These are phyloP conservation scores for Pissodes strobi DNA, from an alignment of 1,140 invertebrate species.

Conservation along the genomic window DNA sequence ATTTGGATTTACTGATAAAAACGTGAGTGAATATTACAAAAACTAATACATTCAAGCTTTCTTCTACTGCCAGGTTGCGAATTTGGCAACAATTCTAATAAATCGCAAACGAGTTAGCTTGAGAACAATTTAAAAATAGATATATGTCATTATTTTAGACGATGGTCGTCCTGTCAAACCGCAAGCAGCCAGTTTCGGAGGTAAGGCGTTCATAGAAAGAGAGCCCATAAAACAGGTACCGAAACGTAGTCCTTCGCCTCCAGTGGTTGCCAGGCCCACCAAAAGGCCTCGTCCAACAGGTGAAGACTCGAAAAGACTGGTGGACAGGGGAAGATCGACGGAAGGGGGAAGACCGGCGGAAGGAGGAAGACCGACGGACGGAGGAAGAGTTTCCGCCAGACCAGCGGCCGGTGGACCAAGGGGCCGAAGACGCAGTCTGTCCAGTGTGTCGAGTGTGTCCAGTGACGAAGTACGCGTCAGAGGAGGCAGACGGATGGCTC, in stretches of 20 bases:
- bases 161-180: slow-evolving; percentile 3
- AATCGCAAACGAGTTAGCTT: too few species aligned
- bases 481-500: slow-evolving; percentile 5
- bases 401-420: background rate
- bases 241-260: slow-evolving; percentile 51
- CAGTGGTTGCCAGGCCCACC: slow-evolving; percentile 44
- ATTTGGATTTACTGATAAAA: too few species aligned
- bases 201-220: slow-evolving; percentile 22
- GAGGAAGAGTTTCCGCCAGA: background rate
- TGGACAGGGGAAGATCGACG: too few species aligned
- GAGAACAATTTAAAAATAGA: too few species aligned
- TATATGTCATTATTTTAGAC: background rate
- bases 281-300: slow-evolving; percentile 34
- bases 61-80: too few species aligned
- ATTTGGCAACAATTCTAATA: too few species aligned
- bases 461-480: slow-evolving; percentile 44
- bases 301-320: background rate
- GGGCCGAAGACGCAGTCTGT: slow-evolving; percentile 41
- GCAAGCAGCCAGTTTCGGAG: slow-evolving; percentile 12
- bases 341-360: slow-evolving; percentile 12
- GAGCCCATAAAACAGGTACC: slow-evolving; percentile 36
- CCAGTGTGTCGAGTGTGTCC: slow-evolving; percentile 50
- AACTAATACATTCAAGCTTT: too few species aligned
- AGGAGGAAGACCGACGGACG: slow-evolving; percentile 9
- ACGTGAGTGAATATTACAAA: too few species aligned